Conservation (phyloP, 1,140 invertebrate species). For the Amphibalanus amphitrite region DNA sequence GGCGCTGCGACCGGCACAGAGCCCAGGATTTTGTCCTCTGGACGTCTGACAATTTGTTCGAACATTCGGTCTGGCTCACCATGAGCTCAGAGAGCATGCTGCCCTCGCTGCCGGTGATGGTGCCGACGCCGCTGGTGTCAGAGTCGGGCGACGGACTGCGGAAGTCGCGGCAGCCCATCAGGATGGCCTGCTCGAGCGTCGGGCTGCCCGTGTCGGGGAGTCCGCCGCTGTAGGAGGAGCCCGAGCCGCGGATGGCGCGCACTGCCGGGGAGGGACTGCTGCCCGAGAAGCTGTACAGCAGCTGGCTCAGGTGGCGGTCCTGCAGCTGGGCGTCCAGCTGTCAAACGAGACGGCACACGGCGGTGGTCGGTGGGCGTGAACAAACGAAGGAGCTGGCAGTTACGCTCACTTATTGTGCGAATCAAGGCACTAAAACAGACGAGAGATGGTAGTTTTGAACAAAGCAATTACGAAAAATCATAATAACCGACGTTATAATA, state of each 20-base stretch:
- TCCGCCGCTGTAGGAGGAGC: constrained; percentile 9
- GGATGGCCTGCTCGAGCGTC: constrained; percentile 29
- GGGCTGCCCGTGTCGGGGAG: constrained; percentile 32
- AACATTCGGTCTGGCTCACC: no score
- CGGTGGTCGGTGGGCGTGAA: no score
- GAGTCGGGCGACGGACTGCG: constrained; percentile 42
- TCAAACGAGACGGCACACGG: not conserved
- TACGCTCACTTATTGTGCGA: no score
- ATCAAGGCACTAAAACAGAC: no score
- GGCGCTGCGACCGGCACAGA: no score
- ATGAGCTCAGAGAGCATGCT: constrained; percentile 44
- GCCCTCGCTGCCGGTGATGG: constrained; percentile 20
- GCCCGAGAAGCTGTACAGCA: constrained; percentile 13
- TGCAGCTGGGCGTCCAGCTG: constrained; percentile 5
- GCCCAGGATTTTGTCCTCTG: no score
- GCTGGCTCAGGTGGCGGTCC: constrained; percentile 3
- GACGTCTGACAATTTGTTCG: no score
- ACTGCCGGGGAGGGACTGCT: constrained; percentile 6
- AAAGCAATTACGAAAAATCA: no score
- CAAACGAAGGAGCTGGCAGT: no score
- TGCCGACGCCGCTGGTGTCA: constrained; percentile 35
- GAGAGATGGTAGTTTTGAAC: no score
- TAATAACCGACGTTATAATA: no score
- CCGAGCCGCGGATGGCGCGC: constrained; percentile 11
- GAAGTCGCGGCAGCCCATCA: constrained; percentile 31